These are phyloP conservation scores for Drosophila mettleri DNA, from an alignment of 2,888 invertebrate genomes.

Conservation along the genomic window DNA sequence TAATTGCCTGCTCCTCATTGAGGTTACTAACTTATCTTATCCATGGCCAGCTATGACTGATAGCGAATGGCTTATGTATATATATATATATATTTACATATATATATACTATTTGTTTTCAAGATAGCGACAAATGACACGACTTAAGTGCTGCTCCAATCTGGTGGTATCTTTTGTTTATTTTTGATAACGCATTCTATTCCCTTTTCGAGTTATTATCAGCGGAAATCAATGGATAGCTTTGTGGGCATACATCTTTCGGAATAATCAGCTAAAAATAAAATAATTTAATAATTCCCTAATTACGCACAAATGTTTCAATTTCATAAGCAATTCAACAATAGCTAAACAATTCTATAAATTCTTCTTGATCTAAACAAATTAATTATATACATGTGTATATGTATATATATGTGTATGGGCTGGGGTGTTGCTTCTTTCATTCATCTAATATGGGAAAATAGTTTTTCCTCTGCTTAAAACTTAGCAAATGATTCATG, in stretches of 20 bases:
- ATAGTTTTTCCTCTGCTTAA: conserved; percentile 10
- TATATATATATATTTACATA: conserved; percentile 16
- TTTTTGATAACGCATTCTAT: conserved; percentile 57
- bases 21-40: conserved; percentile 54
- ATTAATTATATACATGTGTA: conserved; percentile 10
- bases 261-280: conserved; percentile 10
- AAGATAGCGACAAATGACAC: conserved; percentile 47
- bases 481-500: conserved; percentile 49
- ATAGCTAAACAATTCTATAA: conserved; percentile 14
- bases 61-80: conserved; percentile 29
- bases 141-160: conserved; percentile 24
- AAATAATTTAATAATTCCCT: conserved; percentile 26
- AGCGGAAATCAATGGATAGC: conserved; percentile 62
- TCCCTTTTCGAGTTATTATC: conserved; percentile 26
- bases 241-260: conserved; percentile 22
- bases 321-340: conserved; percentile 47
- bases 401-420: conserved; percentile 15
- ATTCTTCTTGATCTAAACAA: conserved; percentile 20
- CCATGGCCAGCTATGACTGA: conserved; percentile 70
- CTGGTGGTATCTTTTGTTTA: conserved; percentile 59
- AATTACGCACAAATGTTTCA: conserved; percentile 44
- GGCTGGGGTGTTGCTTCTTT: conserved; percentile 51
- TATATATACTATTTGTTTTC: conserved; percentile 5
- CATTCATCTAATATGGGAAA: conserved; percentile 42
- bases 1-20: conserved; percentile 11